A percentile compares a stretch with the other conserved stretches of the same genome.
Evolutionary conservation across 2,113 vertebrate genomes (phyloP).

Genomic region (Ictidomys tridecemlineatus): DNA sequence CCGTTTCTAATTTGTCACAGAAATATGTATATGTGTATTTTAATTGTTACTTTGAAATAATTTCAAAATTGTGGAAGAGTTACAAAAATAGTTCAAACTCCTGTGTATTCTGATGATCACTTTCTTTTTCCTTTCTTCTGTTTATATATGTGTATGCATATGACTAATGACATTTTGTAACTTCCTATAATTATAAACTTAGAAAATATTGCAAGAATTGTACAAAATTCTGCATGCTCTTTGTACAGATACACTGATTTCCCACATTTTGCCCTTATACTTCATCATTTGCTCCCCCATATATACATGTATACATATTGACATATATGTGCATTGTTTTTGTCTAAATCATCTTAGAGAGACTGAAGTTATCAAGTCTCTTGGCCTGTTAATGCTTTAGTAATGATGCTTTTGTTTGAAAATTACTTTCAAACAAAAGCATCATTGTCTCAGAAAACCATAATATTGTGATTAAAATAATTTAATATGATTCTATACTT

Average conservation of each 20-base stretch:
- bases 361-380: background rate
- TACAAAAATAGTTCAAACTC: background rate
- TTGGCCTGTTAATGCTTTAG: background rate
- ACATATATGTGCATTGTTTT: background rate
- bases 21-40: background rate
- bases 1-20: background rate
- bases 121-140: background rate
- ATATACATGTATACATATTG: background rate
- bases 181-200: background rate
- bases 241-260: background rate
- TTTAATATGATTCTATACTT: background rate
- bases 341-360: background rate
- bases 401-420: no score
- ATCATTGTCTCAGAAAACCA: background rate
- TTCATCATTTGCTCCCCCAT: background rate
- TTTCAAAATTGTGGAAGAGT: background rate
- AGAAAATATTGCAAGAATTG: background rate
- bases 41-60: background rate
- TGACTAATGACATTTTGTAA: background rate
- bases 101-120: background rate
- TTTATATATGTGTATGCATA: no score
- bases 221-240: background rate
- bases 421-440: background rate
- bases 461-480: background rate
- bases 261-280: background rate